A percentile compares a stretch with the other conserved stretches of the same genome.
Conservation (phyloP, 2,113 vertebrate genomes). For the Atrichornis clamosus region DNA sequence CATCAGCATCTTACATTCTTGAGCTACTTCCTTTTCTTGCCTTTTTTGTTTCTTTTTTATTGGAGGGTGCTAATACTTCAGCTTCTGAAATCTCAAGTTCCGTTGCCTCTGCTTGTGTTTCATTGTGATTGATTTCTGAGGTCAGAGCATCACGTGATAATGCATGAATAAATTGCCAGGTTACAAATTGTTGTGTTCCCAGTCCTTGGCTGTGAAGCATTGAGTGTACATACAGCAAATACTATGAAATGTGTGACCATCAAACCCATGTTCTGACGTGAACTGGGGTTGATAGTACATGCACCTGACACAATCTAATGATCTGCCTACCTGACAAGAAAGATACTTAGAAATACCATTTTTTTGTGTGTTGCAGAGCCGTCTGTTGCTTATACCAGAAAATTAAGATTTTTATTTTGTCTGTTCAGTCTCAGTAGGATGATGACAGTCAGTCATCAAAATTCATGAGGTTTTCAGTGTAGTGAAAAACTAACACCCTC, state of each 20-base stretch:
- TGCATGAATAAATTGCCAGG: constrained; percentile 23
- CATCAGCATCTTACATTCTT: constrained; percentile 58
- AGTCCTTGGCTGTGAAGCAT: background rate
- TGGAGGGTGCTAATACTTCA: constrained; percentile 44
- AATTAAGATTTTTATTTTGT: background rate
- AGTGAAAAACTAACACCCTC: constrained; percentile 33
- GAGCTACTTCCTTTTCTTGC: constrained; percentile 5
- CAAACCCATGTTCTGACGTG: background rate
- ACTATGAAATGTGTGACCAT: background rate
- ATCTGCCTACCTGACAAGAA: background rate
- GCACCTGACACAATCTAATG: background rate
- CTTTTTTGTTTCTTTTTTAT: background rate
- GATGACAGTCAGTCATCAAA: constrained; percentile 27
- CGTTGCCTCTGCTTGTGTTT: constrained; percentile 56
- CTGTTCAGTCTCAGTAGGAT: background rate
- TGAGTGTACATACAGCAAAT: background rate
- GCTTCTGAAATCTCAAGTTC: constrained; percentile 49
- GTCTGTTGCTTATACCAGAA: background rate
- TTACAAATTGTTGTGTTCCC: background rate
- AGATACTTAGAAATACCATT: background rate
- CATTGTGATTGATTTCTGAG: constrained; percentile 58
- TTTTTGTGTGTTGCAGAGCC: background rate
- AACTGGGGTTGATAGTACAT: constrained; percentile 10
- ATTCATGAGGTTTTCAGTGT: constrained; percentile 25
- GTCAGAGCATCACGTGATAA: background rate